Evolutionary conservation across 2,888 invertebrate species (phyloP).

Genomic region (Cartodere bifasciata): DNA sequence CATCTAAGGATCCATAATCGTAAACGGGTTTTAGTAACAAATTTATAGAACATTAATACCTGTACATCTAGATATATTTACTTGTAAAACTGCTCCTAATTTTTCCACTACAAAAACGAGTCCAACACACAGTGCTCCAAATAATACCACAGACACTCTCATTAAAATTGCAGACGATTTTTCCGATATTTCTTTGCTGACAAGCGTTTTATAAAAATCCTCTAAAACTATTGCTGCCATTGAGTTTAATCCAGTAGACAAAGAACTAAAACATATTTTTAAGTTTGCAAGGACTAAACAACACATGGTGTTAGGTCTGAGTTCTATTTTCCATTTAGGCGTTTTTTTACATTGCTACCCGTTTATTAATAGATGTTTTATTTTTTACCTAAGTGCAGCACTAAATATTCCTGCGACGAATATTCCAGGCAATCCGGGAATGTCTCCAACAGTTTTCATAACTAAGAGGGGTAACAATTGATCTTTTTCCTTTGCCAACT

Average conservation of each 20-base stretch:
- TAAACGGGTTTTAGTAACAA: too few species aligned
- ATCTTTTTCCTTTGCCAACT: conserved; percentile 59
- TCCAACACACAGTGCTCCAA: conserved; percentile 49
- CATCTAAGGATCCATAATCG: too few species aligned
- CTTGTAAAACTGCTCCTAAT: conserved; percentile 57
- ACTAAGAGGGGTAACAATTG: conserved; percentile 72
- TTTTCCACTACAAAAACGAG: conserved; percentile 52
- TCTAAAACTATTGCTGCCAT: conserved; percentile 62
- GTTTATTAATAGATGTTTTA: too few species aligned
- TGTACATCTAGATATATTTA: too few species aligned
- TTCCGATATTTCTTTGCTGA: conserved; percentile 40
- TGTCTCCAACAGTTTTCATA: conserved; percentile 67
- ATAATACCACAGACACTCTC: conserved; percentile 49
- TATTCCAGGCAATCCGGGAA: conserved; percentile 73
- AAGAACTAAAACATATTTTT: conserved; percentile 42
- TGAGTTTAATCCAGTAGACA: conserved; percentile 67
- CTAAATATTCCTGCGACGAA: conserved; percentile 87
- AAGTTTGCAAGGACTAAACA: neutral
- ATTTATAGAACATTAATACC: too few species aligned
- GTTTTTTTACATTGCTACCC: neutral
- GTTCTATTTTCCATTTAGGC: neutral
- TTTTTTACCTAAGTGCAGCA: conserved; percentile 63
- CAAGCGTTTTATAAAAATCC: conserved; percentile 52
- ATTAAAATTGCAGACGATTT: conserved; percentile 46
- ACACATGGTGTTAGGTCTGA: too few species aligned